phyloP scores from a whole-genome alignment of 1,140 invertebrate genomes.

The Babylonia areolata region DNA sequence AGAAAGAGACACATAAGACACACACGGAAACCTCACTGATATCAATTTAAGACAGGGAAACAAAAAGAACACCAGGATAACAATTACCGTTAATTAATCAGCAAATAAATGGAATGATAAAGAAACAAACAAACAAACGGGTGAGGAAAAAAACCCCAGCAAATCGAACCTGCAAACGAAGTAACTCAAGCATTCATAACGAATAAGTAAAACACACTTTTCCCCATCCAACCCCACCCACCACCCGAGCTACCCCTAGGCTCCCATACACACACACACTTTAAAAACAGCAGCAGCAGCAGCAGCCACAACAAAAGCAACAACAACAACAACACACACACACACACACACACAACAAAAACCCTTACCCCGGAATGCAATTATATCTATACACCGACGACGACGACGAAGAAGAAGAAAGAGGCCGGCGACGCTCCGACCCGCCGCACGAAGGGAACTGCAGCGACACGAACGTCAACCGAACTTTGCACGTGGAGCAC shows the following conservation, averaged over 20 bases:
- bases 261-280: no score
- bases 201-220: no score
- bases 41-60: neutral
- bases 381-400: slow-evolving; percentile 12
- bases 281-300: neutral
- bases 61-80: no score
- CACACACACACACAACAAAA: neutral
- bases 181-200: no score
- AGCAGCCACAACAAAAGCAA: neutral
- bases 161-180: no score
- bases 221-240: no score
- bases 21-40: neutral
- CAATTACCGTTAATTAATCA: no score
- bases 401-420: neutral
- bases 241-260: no score
- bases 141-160: no score
- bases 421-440: neutral
- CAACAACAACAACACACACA: neutral
- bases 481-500: slow-evolving; percentile 67
- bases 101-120: no score
- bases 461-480: slow-evolving; percentile 59
- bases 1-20: neutral
- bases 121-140: no score
- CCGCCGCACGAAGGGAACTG: slow-evolving; percentile 54
- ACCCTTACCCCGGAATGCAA: slow-evolving; percentile 51